Evolutionary conservation across 2,113 vertebrate genomes (phyloP), one percentile per base, ranked within the genome.

Genomic region (Pyrgilauda ruficollis): DNA sequence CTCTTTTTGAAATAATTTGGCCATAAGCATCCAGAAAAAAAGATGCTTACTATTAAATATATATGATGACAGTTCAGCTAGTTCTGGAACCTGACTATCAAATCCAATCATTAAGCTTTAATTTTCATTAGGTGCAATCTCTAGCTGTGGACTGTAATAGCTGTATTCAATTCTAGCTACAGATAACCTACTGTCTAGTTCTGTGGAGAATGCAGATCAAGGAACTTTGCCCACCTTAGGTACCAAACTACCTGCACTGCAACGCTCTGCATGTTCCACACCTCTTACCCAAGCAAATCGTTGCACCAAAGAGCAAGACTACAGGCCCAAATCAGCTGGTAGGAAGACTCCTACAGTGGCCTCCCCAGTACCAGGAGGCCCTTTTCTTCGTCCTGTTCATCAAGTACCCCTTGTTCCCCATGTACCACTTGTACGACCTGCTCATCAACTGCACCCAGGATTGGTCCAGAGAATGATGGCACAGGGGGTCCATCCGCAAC

Each of bases 401-500:
- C 99, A 99, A n/a, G 98, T 99, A 43, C 99, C 99, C 37, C 98
- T 99, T 89, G 98, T 99, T 61, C 98, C 99, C 86, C 99, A 99
- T 63, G 98, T 99, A 49, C 98, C 99, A 8, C 97, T 99, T 84
- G 99, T 99, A 84, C 98, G 99, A 43, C 99, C 99, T 76, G 96
- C 99, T 89, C 99, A 99, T 82, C 99, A 99, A 96, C 97, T 99
- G 81, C 99, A 99, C 97, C 99, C 99, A 81, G 98, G 98, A 79
- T 55, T 99, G 93, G 98, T 99, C 94, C 99, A 99, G 66, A 98
- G 99, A 97, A 99, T 99, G 99, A 97, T 99, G 89, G 98, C 98
- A 26, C 99, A 99, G 92, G 99, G 99, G 58, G 97, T 99, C 76
- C 98, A 98, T 92, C 99, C 99, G 1, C 99, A 99, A 68, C 99